phyloP scores from a whole-genome alignment of 2,888 invertebrate genomes.

The Xestoiulus laeticollis region DNA sequence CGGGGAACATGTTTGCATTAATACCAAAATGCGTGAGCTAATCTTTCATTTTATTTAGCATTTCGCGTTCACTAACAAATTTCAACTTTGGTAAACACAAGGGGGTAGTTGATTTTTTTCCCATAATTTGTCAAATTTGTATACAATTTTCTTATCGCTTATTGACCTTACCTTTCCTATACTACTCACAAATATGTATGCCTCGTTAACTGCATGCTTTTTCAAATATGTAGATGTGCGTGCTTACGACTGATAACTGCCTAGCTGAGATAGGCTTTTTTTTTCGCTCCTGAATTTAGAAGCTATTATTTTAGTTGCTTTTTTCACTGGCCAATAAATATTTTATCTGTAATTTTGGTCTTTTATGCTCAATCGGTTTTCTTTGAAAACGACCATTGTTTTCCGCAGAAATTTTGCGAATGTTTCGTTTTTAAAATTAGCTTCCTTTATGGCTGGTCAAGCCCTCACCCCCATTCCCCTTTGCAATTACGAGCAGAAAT shows the following conservation, averaged over 20 bases:
- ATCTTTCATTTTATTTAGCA: too few species aligned
- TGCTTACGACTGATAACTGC: not conserved
- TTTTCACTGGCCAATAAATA: slow-evolving; percentile 8
- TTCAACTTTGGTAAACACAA: too few species aligned
- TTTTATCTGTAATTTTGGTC: not conserved
- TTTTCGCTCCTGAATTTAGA: not conserved
- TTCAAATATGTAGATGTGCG: slow-evolving; percentile 26
- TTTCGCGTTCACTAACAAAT: too few species aligned
- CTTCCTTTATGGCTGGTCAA: not conserved
- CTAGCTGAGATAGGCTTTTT: not conserved
- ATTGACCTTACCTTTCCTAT: not conserved
- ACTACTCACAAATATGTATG: not conserved
- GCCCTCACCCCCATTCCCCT: too few species aligned
- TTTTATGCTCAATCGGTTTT: not conserved
- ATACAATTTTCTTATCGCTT: not conserved
- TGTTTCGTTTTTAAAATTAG: not conserved
- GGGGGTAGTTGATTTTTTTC: not conserved
- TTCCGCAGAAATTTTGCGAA: not conserved
- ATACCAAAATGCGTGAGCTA: too few species aligned
- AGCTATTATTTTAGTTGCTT: not conserved
- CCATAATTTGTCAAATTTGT: not conserved
- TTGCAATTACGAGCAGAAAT: not conserved
- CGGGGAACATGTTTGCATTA: too few species aligned
- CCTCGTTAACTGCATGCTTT: not conserved
- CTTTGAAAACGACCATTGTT: not conserved